Percentiles rank a stretch among this genome's conserved stretches.
Conservation (phyloP, 2,797 vertebrate species). For the Tangara arthus region DNA sequence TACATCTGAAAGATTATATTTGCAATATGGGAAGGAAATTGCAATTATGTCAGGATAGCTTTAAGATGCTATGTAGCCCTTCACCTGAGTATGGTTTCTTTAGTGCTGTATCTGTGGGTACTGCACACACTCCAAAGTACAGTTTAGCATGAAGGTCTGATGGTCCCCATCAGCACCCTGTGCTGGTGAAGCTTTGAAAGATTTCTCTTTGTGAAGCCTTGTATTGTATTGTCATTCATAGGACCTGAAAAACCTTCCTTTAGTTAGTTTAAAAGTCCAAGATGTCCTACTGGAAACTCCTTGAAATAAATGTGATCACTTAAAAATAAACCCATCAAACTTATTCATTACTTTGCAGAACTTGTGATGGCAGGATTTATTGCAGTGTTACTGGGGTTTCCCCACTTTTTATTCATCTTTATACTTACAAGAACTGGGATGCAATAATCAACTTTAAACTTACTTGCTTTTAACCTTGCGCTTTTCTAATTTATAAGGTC, state of each 20-base stretch:
- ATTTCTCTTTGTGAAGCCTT: background rate
- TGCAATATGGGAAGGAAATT: background rate
- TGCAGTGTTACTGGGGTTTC: fast-evolving
- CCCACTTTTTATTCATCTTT: background rate
- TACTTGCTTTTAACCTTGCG: background rate
- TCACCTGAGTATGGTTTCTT: background rate
- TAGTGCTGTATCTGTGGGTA: background rate
- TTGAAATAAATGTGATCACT: background rate
- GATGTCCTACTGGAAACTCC: background rate
- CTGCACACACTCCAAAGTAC: background rate
- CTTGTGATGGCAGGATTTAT: background rate
- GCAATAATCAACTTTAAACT: background rate
- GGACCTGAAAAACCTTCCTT: background rate
- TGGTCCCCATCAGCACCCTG: background rate
- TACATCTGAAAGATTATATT: background rate
- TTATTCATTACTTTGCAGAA: background rate
- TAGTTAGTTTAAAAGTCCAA: background rate
- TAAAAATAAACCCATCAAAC: background rate
- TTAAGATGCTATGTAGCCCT: background rate
- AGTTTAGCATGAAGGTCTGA: background rate
- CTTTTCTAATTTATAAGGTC: background rate
- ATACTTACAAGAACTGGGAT: background rate
- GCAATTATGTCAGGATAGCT: background rate
- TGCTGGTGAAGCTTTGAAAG: background rate
- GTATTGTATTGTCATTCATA: background rate